Evolutionary conservation across 2,888 invertebrate genomes (phyloP).

Genomic region (Enoplolaimus lenunculus): DNA sequence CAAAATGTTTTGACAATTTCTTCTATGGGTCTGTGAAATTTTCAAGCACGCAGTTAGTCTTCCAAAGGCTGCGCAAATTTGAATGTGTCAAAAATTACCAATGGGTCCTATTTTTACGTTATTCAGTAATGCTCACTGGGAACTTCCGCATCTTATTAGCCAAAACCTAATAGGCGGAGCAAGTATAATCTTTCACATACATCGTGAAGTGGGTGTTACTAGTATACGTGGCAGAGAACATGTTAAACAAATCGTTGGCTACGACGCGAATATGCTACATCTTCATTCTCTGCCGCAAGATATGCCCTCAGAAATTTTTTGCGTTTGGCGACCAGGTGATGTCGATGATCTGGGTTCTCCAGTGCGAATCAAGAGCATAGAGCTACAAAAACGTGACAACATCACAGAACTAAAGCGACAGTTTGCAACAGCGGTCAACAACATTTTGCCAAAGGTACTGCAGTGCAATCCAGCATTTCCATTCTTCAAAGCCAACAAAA

Average conservation of each 20-base stretch:
- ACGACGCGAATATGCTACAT: conserved; percentile 24
- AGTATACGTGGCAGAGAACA: not conserved
- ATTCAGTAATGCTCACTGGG: not conserved
- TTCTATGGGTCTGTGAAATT: not conserved
- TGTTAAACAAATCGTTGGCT: conserved; percentile 19
- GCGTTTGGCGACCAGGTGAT: too few species aligned
- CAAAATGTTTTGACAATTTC: not conserved
- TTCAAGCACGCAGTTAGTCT: too few species aligned
- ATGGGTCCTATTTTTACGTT: not conserved
- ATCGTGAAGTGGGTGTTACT: conserved; percentile 19
- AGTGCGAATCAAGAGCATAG: too few species aligned
- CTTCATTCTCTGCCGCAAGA: conserved; percentile 20
- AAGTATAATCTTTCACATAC: conserved; percentile 1
- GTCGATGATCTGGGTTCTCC: too few species aligned
- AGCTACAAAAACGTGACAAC: too few species aligned
- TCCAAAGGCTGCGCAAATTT: not conserved
- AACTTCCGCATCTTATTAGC: not conserved
- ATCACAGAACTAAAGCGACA: too few species aligned
- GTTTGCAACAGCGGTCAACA: too few species aligned
- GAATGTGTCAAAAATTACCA: not conserved
- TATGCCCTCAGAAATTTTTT: conserved; percentile 19
- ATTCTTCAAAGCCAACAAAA: too few species aligned
- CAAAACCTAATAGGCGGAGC: conserved; percentile 8
- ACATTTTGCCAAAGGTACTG: too few species aligned
- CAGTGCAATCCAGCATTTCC: too few species aligned